Base-by-base conservation (phyloP, 2,888 invertebrate species). In the Andrena haemorrhoa region DNA sequence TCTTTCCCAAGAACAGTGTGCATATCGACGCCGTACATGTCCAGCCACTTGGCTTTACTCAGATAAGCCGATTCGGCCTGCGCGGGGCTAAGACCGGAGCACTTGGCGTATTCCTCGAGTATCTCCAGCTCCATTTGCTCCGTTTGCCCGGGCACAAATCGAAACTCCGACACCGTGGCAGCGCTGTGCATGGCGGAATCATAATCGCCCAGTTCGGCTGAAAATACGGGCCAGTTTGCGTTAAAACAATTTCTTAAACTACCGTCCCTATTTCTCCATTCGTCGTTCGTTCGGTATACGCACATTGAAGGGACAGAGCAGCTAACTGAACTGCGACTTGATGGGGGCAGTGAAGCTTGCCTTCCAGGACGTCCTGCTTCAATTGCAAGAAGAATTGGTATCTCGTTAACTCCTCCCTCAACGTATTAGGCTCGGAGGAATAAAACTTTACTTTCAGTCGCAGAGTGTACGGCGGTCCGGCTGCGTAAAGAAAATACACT, bases 11-110 rank as follows among this genome's bases (percentile, higher is more conserved):
- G 95, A 61, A 99, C 99, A 87, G 97, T 98, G 94, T 99, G 99
- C 98, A 99, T 99, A 93, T 99, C 99, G 72, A 99, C 99, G 76
- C 99, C 99, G 94, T 99, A 99, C 98, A 98, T 98, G 94, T 99
- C 99, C 89, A 99, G 94, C 98, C 98, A 98, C 94, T 99, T 99
- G 10, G 97, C 98, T 94, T 99, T 99, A 93, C 98, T 98, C 73
- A 99, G 95, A 94, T 98, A 99, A 89, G 97, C 97, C 66, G 98
- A 96, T 95, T 99, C 99, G 53, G 99, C 98, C 94, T 98, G 98
- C 0, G 99, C 99, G 16, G 99, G 99, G 33, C 97, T 98, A 82
- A 98, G 95, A 0, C 98, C 98, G 84, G 96, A 96, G 90, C 96
- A 97, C 91, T 97, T 97, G 93, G 97, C 97, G 94, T 96, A 99